Evolutionary conservation across 37 sponge, comb jelly and placozoan species (phyloP).

Genomic region (Beroe forskalii): DNA sequence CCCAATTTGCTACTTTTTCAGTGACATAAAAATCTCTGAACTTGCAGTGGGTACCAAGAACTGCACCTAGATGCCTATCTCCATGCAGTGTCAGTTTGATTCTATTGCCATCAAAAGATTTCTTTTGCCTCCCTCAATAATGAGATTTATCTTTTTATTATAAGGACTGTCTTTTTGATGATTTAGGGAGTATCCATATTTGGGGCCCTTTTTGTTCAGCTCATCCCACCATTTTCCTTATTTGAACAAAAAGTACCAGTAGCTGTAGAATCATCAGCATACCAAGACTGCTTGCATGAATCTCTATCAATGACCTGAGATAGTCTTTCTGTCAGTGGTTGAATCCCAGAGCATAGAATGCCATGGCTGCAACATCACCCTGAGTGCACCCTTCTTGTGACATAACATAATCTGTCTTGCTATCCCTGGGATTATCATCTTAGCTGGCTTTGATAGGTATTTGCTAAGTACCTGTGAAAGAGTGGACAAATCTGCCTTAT

Average conservation of each 20-base stretch:
- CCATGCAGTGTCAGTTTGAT: background rate
- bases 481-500: no score
- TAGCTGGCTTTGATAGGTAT: no score
- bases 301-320: no score
- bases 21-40: background rate
- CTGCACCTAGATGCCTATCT: background rate
- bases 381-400: no score
- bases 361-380: no score
- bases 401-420: no score
- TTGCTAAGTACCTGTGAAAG: no score
- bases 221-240: slow-evolving; percentile 27
- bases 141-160: background rate
- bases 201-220: background rate
- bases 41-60: background rate
- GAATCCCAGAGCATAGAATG: no score
- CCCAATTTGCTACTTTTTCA: background rate
- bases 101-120: background rate
- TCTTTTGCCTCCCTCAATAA: background rate
- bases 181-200: slow-evolving; percentile 22
- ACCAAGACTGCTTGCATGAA: slow-evolving; percentile 31
- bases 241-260: background rate
- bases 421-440: no score
- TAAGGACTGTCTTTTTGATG: slow-evolving; percentile 2
- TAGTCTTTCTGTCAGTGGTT: no score
- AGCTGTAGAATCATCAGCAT: slow-evolving; percentile 45